Percentiles rank a stretch among this genome's conserved stretches.
Conservation (phyloP, 2,888 invertebrate genomes). For the Phyllotreta cruciferae region DNA sequence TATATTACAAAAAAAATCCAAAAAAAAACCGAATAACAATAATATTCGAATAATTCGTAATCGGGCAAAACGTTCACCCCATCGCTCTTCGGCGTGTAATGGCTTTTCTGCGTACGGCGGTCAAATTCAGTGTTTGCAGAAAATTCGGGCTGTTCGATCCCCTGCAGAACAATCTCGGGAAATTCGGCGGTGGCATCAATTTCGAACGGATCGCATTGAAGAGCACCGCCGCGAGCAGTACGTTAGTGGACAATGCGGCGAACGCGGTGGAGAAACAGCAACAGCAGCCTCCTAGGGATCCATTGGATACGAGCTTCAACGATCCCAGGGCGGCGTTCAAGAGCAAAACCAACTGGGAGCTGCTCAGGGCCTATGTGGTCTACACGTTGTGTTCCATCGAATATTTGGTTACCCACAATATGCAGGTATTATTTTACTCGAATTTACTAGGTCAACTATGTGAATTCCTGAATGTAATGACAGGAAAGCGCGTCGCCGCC, state of each 20-base stretch:
- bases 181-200: conserved; percentile 42
- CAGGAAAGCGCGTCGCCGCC: too few relatives aligned
- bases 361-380: conserved; percentile 88
- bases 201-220: conserved; percentile 48
- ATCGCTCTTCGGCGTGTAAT: conserved; percentile 48
- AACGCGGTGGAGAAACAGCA: conserved; percentile 41
- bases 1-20: conserved; percentile 11
- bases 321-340: conserved; percentile 92
- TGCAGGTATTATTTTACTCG: conserved; percentile 70
- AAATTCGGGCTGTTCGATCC: conserved; percentile 56
- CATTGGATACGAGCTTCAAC: conserved; percentile 83
- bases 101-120: conserved; percentile 62
- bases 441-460: neutral
- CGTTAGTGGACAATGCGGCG: conserved; percentile 37
- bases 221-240: conserved; percentile 67
- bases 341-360: conserved; percentile 93
- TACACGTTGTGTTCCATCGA: conserved; percentile 90
- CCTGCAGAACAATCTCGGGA: conserved; percentile 47
- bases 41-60: conserved; percentile 16
- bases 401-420: conserved; percentile 90
- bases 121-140: conserved; percentile 58
- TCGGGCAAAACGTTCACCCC: conserved; percentile 20
- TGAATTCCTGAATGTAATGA: neutral
- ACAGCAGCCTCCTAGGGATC: conserved; percentile 45
- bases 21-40: conserved; percentile 8